Evolutionary conservation across 2,797 vertebrate genomes (phyloP).

Genomic region (Clangula hyemalis): DNA sequence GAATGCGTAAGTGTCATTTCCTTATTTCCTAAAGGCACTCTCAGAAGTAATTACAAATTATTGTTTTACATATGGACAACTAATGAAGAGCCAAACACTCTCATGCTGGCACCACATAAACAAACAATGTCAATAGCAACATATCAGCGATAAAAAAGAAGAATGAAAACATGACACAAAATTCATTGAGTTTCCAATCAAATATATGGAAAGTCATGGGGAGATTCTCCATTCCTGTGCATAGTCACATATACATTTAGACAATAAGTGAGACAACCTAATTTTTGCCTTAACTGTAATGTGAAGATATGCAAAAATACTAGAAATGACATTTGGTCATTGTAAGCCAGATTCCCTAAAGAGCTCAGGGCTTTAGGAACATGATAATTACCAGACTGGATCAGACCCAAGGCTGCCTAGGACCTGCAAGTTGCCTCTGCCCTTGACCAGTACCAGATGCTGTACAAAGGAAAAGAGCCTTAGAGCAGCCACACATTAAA

Average conservation of each 20-base stretch:
- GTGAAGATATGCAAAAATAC: neutral
- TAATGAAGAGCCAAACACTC: conserved; percentile 16
- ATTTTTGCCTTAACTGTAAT: neutral
- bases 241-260: neutral
- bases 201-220: neutral
- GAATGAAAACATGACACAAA: neutral
- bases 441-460: neutral
- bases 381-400: neutral
- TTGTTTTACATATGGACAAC: neutral
- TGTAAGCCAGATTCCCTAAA: neutral
- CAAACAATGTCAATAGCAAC: neutral
- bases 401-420: neutral
- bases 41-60: conserved; percentile 35
- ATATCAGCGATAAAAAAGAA: neutral
- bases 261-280: neutral
- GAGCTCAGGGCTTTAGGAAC: neutral
- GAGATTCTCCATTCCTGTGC: neutral
- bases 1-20: neutral
- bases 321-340: neutral
- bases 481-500: neutral
- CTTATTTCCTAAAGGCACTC: neutral
- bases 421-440: neutral
- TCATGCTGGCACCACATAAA: neutral
- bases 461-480: neutral
- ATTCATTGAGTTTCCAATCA: neutral